Evolutionary conservation across 2,888 invertebrate species (phyloP).

Genomic region (Iphiclides podalirius): DNA sequence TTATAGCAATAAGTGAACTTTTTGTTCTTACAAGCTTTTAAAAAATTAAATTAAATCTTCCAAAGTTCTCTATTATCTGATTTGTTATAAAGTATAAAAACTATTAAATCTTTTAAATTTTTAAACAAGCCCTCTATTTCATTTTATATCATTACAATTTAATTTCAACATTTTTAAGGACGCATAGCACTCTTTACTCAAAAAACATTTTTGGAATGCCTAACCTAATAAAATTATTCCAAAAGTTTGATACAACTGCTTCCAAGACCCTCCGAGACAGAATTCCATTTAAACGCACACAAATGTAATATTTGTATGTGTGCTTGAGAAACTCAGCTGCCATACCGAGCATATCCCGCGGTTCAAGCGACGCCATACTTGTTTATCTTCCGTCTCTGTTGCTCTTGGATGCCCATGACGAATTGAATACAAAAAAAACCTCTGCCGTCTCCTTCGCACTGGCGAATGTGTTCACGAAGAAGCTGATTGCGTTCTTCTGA

Average conservation of each 20-base stretch:
- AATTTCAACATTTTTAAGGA: too few species aligned
- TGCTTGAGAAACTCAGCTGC: conserved; percentile 51
- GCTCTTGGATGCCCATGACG: conserved; percentile 24
- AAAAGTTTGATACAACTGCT: conserved; percentile 49
- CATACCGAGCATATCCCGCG: conserved; percentile 29
- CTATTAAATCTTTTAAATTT: too few species aligned
- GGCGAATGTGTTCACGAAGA: conserved; percentile 31
- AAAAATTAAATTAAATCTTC: too few species aligned
- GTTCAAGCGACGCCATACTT: conserved; percentile 45
- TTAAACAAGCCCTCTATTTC: too few species aligned
- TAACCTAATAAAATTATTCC: too few species aligned
- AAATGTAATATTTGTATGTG: conserved; percentile 45
- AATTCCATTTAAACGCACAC: conserved; percentile 53
- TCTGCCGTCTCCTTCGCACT: conserved; percentile 48
- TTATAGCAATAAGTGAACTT: too few species aligned
- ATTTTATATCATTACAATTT: too few species aligned
- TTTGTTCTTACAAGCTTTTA: too few species aligned
- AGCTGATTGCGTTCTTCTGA: conserved; percentile 60
- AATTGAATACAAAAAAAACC: conserved; percentile 39
- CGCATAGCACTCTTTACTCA: too few species aligned
- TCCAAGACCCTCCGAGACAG: conserved; percentile 48
- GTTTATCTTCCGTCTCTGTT: conserved; percentile 56
- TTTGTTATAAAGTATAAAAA: too few species aligned
- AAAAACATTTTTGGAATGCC: too few species aligned
- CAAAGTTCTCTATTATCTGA: too few species aligned